A percentile compares a stretch with the other conserved stretches of the same genome.
phyloP scores from a whole-genome alignment of 2,113 vertebrate species.

The Xiphorhynchus elegans region DNA sequence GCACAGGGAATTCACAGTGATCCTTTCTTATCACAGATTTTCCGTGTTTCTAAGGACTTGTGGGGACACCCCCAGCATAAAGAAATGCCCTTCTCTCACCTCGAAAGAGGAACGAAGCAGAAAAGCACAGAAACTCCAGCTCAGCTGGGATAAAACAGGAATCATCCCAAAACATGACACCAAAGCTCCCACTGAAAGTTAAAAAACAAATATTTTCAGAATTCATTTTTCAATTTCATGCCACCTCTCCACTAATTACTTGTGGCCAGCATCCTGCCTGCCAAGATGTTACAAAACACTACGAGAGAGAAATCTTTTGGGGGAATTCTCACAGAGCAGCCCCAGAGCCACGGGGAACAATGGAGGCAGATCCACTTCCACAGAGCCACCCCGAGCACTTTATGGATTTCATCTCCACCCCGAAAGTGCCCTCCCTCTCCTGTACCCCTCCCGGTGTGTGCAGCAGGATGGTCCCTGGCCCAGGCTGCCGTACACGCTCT shows the following conservation, averaged over 20 bases:
- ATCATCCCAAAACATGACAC: neutral
- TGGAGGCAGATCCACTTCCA: accelerated
- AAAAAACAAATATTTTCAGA: constrained; percentile 48
- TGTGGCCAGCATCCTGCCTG: neutral
- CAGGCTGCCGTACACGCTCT: accelerated
- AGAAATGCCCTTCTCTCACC: neutral
- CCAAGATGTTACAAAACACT: neutral
- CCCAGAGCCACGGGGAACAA: neutral
- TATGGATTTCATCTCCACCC: neutral
- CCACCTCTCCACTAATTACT: constrained; percentile 32
- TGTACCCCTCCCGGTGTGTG: accelerated
- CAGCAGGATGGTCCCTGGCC: neutral
- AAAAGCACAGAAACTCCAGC: neutral
- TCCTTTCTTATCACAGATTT: neutral
- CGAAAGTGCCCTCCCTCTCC: neutral
- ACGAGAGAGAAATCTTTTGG: neutral
- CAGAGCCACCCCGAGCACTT: neutral
- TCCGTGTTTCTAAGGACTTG: accelerated
- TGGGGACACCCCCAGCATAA: neutral
- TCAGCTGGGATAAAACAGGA: neutral
- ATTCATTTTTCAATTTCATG: constrained; percentile 48
- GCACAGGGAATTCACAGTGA: neutral
- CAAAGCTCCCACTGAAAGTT: neutral
- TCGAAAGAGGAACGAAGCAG: neutral
- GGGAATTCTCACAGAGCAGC: neutral